A percentile compares a stretch with the other conserved stretches of the same genome.
Evolutionary conservation across 2,888 invertebrate genomes (phyloP).

Genomic region (Girardia tigrina): DNA sequence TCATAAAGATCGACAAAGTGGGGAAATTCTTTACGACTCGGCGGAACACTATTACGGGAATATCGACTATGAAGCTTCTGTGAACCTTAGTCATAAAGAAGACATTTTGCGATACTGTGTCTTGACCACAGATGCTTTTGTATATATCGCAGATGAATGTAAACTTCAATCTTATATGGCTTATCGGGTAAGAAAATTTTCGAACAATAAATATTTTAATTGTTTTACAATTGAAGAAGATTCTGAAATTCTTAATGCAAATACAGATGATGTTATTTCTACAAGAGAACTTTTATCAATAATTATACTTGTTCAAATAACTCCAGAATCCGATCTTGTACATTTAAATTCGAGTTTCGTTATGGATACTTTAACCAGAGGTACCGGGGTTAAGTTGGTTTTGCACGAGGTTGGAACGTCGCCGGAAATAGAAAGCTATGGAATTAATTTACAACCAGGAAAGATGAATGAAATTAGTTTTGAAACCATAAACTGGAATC

Average conservation of each 20-base stretch:
- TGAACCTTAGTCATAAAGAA: constrained; percentile 27
- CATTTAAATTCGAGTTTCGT: constrained; percentile 32
- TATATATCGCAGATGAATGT: constrained; percentile 27
- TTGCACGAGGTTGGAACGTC: constrained; percentile 31
- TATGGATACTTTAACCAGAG: constrained; percentile 34
- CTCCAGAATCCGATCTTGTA: constrained; percentile 29
- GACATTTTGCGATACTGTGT: constrained; percentile 31
- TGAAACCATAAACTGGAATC: constrained; percentile 29
- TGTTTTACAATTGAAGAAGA: constrained; percentile 32
- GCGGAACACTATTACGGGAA: constrained; percentile 32
- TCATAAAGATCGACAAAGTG: background rate
- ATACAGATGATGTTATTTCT: background rate
- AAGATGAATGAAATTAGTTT: constrained; percentile 36
- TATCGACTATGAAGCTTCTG: constrained; percentile 1
- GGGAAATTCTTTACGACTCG: constrained; percentile 33
- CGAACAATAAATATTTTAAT: constrained; percentile 32
- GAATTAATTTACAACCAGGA: constrained; percentile 35
- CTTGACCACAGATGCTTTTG: constrained; percentile 24
- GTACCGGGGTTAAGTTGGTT: constrained; percentile 33
- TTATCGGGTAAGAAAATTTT: constrained; percentile 21
- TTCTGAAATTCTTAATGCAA: background rate
- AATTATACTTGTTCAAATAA: constrained; percentile 28
- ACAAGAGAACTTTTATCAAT: constrained; percentile 30
- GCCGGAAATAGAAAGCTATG: constrained; percentile 33
- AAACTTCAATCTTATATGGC: background rate